These are phyloP conservation scores for Chaitophorus viminalis DNA, from an alignment of 2,888 invertebrate genomes.

Conservation along the genomic window DNA sequence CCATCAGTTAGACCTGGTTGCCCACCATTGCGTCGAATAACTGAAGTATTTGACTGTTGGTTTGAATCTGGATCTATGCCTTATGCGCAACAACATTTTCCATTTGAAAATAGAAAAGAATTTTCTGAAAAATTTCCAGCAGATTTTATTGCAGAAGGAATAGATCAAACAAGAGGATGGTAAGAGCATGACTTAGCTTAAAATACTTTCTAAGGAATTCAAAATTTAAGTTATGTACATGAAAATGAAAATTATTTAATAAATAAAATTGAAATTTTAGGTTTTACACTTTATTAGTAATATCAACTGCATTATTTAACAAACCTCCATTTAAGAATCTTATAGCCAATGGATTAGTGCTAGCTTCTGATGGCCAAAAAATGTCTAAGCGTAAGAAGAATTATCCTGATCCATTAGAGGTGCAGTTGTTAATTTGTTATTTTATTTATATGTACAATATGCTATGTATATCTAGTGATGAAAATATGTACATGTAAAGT, in stretches of 20 bases:
- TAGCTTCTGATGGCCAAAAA: slow-evolving; percentile 98
- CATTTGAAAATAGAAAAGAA: slow-evolving; percentile 89
- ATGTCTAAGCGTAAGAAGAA: slow-evolving; percentile 99
- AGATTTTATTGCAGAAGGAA: slow-evolving; percentile 99
- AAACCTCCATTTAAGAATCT: slow-evolving; percentile 98
- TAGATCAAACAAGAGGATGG: slow-evolving; percentile 98
- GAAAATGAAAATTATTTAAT: background rate
- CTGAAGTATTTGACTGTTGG: slow-evolving; percentile 99
- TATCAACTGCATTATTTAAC: slow-evolving; percentile 94
- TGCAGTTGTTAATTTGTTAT: slow-evolving; percentile 64
- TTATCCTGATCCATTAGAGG: slow-evolving; percentile 94
- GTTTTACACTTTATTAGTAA: slow-evolving; percentile 97
- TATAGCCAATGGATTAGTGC: slow-evolving; percentile 93
- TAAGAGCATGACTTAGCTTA: slow-evolving; percentile 64
- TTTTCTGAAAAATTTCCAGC: slow-evolving; percentile 95
- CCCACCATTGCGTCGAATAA: slow-evolving; percentile 84
- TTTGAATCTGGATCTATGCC: slow-evolving; percentile 99
- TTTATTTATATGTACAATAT: background rate
- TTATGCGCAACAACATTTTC: slow-evolving; percentile 95
- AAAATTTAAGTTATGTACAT: background rate
- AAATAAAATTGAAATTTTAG: slow-evolving; percentile 65
- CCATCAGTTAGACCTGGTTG: slow-evolving; percentile 86
- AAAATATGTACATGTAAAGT: no score
- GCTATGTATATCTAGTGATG: no score
- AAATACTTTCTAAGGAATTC: background rate